Evolutionary conservation across 2,797 vertebrate genomes (phyloP), one percentile per base, ranked within the genome.

Genomic region (Pseudocheirus occidentalis): DNA sequence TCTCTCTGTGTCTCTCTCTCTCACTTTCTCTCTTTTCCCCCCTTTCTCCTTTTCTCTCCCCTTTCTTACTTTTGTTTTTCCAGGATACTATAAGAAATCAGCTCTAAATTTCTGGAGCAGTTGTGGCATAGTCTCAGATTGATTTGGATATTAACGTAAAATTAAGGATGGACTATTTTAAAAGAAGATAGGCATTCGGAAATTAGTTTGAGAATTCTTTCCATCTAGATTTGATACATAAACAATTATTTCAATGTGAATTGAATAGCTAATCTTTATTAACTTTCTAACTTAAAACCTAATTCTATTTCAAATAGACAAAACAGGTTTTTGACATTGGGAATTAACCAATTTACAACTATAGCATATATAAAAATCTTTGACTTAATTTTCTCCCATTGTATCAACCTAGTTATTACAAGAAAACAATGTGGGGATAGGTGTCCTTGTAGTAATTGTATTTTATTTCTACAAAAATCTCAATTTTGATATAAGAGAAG

Each of bases 51-150:
- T 90, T 98, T 97, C 94, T 7, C 34, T 98, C 27, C 21, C 24
- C 93, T 93, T 56, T 92, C 58, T 94, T 94, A 54, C 92, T 92
- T 52, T 90, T 98, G 97, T 94, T 7, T 52, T 98, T 97, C 92
- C 90, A 62, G 94, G 90, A 58, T 97, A 92, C 62, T 95, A 95
- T 12, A 0, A 58, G 95, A 95, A 98, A 95, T 55, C 92, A 91
- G 94, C 13, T 0, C 10, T 58, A 0, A 0, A 90, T 55, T 97
- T 98, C 96, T 96, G 94, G 95, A 96, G 91, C n/a, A 50, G 91
- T 91, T 94, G 40, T 2, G 95, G 50, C 54, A 66, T 90, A 55
- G 90, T 95, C 95, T 96, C 94, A 62, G 53, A 96, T 91, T 93
- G 57, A 40, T 95, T 95, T 94, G 40, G 66, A 1, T 6, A 46